Evolutionary conservation across 2,888 invertebrate genomes (phyloP), one percentile per base, ranked within the genome.

Genomic region (Leptinotarsa rubiginosa): DNA sequence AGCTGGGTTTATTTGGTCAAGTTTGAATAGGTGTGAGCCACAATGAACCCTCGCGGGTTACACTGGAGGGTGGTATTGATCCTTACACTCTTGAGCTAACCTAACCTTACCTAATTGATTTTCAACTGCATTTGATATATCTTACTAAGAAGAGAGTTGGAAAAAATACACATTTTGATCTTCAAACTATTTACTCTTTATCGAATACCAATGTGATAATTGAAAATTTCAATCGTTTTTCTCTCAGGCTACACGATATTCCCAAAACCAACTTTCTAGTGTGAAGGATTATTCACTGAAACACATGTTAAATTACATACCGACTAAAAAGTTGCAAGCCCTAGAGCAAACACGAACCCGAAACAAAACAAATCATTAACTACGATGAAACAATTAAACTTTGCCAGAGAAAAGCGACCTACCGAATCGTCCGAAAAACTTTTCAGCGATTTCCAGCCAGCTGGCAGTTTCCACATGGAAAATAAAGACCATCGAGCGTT

Each of bases 341-440:
- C 74, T 59, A 78, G 75, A 76, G 73, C 75, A 79, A 80, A 79
- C 78, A 77, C 76, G 73, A 76, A 75, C 76, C 64, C 77, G 77
- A 70, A 78, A 78, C 73, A 73, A 78, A 79, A 81, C 81, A 82
- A 81, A 82, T 83, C 82, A 83, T 83, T 82, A 82, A 81, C 78
- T 78, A 81, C 80, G 74, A 77, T 76, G 80, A 82, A 83, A 83
- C 82, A 83, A 83, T 82, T 82, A 82, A 81, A 83, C 80, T 81
- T 79, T 76, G 77, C 77, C 77, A 74, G 80, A 77, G 79, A 75
- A 78, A 77, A 74, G 73, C 75, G 68, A 76, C 73, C 72, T 69
- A 56, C 75, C 71, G 75, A 76, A 74, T 69, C 75, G 78, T 67
- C 77, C 76, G 79, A 75, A 79, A 81, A 82, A 81, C 71, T 78